Base-by-base conservation (phyloP, 2,888 invertebrate genomes). In the Agrotis exclamationis region DNA sequence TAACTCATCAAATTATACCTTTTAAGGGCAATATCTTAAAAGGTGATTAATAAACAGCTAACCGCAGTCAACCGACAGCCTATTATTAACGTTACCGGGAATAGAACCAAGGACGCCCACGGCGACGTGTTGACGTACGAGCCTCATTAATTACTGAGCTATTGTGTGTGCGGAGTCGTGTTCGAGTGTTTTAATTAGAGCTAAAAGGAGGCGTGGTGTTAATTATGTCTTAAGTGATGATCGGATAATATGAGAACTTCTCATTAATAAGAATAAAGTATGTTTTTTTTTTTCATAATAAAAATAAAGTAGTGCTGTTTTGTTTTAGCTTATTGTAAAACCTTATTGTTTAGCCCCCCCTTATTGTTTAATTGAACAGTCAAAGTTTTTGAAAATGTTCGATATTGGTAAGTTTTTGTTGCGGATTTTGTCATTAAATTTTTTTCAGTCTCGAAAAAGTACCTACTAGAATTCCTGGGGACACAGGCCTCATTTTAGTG, bases 91-190 rank as follows among this genome's bases (percentile, higher is more conserved):
- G 64, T 66, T 74, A 70, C 84, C 73, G 73, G 86, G 85, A 83
- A 83, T 74, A 75, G 77, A 85, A 83, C 78, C 86, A 86, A 86
- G 85, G 85, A 80, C 85, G 79, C 82, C 83, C 83, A 82, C 82
- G 53, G 53, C 67, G 74, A 74, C 80, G 71, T 65, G 67, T 67
- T 84, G 83, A 81, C 60, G 66, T 63, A 82, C 60, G 60, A 53
- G 58, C 0, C 22, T 59, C 82, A 82, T 82, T 83, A 80, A 82
- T 82, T 72, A 82, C 68, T 47, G 22, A 62, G 62, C 60, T 44
- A 78, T 65, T 58, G 54, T 64, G n/a, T 82, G 80, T 81, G 50
- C 57, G 54, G 6, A 9, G 56, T 75, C 28, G 60, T 54, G 50
- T 54, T 72, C 24, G 54, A 24, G 11, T 53, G 56, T 56, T 63